A percentile compares a stretch with the other conserved stretches of the same genome.
Evolutionary conservation across 2,113 vertebrate species (phyloP).

Genomic region (Podarcis muralis): DNA sequence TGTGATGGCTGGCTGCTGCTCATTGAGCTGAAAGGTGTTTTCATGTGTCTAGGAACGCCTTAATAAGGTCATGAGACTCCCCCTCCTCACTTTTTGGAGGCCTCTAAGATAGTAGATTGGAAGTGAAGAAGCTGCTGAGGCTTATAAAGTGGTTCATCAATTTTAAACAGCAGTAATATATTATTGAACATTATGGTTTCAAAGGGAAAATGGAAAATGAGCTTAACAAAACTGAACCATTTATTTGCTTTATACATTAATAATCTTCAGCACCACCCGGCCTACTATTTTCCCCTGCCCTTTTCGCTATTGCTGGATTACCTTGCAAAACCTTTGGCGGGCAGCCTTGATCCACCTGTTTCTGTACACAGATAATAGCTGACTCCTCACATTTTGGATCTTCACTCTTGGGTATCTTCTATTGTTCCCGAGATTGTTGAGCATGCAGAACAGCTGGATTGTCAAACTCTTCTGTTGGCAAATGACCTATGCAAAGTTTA

Average conservation of each 20-base stretch:
- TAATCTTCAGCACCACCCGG: conserved; percentile 7
- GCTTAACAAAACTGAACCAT: conserved; percentile 25
- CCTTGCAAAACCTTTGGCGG: neutral
- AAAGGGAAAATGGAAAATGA: conserved; percentile 10
- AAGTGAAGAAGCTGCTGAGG: neutral
- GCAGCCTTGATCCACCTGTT: neutral
- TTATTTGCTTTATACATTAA: conserved; percentile 25
- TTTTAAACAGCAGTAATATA: conserved; percentile 36
- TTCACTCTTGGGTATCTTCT: neutral
- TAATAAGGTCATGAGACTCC: neutral
- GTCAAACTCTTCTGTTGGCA: neutral
- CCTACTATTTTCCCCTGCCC: neutral
- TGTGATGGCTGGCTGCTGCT: neutral
- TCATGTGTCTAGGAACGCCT: neutral
- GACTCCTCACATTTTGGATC: neutral
- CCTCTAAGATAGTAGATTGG: neutral
- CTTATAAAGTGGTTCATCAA: conserved; percentile 26
- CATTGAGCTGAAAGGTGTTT: neutral
- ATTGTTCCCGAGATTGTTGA: neutral
- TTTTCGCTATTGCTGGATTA: neutral
- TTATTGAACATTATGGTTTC: conserved; percentile 36
- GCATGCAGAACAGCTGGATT: neutral
- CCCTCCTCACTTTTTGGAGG: neutral
- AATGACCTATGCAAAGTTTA: neutral
- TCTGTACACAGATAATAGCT: neutral